Evolutionary conservation across 2,888 invertebrate species (phyloP), one percentile per base, ranked within the genome.

Genomic region (Xanthorhoe designata): DNA sequence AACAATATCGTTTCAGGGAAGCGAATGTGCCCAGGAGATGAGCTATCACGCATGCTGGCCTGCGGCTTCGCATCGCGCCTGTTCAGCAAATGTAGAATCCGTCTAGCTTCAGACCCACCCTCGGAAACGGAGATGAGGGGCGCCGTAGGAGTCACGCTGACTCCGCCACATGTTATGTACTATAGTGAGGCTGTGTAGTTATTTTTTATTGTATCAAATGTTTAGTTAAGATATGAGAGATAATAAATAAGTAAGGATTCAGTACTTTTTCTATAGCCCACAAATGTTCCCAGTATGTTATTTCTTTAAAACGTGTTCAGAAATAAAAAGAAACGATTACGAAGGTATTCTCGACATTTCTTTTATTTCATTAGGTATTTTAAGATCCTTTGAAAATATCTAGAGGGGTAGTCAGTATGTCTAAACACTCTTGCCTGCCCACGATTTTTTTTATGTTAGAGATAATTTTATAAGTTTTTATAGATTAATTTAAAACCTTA

Each of bases 1-100:
- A 13, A 38, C n/a, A 38, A 42, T 13, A 42, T 13, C 35, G 4
- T 42, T 42, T 0, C 77, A 97, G 97, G 97, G 18, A 97, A 97
- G 83, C 94, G 98, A 38, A 96, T 97, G 94, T 98, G 98, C 81
- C 94, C 97, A 0, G 98, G 98, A 0, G 97, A 98, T 69, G 97
- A 98, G 79, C 86, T 98, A 51, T 97, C 97, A 0, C 95, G 95
- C 70, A 97, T 97, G 96, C 82, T 97, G 0, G 96, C 96, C 55
- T 92, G 94, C 7, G 95, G 95, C 0, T 71, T 91, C 74, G 86
- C 97, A 61, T 96, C 96, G 0, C 94, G 94, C 74, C 96, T 97
- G 94, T 89, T 97, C 0, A 96, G 96, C 70, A 88, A 94, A 1
- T 94, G 94, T 5, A 92, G 94, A 45, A 91, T 97, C 9, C 79